Percentiles rank a stretch among this genome's conserved stretches.
Evolutionary conservation across 2,888 invertebrate species (phyloP).

Genomic region (Chorisops tibialis): DNA sequence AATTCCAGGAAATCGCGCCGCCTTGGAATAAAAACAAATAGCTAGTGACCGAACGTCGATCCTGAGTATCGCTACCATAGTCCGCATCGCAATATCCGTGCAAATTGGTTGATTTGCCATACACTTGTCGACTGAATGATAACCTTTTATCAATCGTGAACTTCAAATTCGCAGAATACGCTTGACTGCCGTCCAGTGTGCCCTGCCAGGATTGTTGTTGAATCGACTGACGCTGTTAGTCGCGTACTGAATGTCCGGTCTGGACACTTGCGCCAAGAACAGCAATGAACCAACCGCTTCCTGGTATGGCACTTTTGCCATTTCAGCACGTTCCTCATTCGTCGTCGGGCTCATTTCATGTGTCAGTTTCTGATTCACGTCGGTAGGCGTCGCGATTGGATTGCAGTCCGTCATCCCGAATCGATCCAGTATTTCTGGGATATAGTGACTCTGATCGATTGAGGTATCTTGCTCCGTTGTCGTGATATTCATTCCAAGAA

Average conservation of each 20-base stretch:
- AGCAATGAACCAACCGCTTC: not conserved
- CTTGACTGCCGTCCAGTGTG: constrained; percentile 1
- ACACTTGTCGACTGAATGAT: not conserved
- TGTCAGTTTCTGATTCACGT: not conserved
- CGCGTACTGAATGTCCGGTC: constrained; percentile 1
- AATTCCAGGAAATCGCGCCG: not conserved
- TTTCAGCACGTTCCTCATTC: not conserved
- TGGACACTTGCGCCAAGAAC: not conserved
- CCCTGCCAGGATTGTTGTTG: no score
- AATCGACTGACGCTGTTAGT: not conserved
- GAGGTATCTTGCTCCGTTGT: no score
- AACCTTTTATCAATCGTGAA: not conserved
- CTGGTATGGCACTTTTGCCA: not conserved
- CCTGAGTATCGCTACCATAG: not conserved
- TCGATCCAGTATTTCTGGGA: not conserved
- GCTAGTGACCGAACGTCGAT: not conserved
- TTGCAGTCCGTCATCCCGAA: not conserved
- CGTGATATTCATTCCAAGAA: no score
- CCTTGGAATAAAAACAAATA: not conserved
- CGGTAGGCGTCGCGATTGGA: no score
- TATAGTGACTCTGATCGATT: constrained; percentile 8
- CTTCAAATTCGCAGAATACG: not conserved
- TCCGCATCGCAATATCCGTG: not conserved
- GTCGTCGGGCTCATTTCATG: not conserved
- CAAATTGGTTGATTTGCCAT: not conserved